A percentile compares a stretch with the other conserved stretches of the same genome.
Evolutionary conservation across 2,113 vertebrate genomes (phyloP).

Genomic region (Pyrgilauda ruficollis): DNA sequence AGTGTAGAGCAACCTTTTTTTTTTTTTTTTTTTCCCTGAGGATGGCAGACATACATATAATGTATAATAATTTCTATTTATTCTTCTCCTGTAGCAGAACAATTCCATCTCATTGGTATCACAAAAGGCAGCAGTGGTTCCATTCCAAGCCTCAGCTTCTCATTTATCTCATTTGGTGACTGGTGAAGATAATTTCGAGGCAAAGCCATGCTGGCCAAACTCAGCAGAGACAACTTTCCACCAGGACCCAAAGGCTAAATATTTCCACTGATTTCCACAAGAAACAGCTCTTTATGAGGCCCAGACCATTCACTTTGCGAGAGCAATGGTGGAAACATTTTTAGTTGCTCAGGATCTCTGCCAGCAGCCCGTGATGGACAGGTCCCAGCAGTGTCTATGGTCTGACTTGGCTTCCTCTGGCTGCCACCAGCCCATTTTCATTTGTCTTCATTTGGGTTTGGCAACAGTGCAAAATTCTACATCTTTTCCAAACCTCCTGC

Average conservation of each 20-base stretch:
- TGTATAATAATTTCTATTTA: not conserved
- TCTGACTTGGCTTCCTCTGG: constrained; percentile 21
- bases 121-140: not conserved
- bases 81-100: not conserved
- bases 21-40: not conserved
- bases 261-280: constrained; percentile 40
- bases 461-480: not conserved
- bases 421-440: not conserved
- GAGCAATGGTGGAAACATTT: constrained; percentile 28
- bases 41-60: not conserved
- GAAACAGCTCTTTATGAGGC: constrained; percentile 13
- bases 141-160: not conserved
- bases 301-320: not conserved
- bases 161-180: not conserved
- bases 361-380: constrained; percentile 14
- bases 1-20: not conserved
- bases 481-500: constrained; percentile 30
- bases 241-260: not conserved
- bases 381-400: not conserved
- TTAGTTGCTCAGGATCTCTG: not conserved
- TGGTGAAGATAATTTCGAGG: not conserved
- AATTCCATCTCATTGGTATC: not conserved
- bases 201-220: not conserved
- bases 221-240: constrained; percentile 11
- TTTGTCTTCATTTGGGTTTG: constrained; percentile 54